Conservation (phyloP, 2,113 vertebrate genomes). For the Pipra filicauda region DNA sequence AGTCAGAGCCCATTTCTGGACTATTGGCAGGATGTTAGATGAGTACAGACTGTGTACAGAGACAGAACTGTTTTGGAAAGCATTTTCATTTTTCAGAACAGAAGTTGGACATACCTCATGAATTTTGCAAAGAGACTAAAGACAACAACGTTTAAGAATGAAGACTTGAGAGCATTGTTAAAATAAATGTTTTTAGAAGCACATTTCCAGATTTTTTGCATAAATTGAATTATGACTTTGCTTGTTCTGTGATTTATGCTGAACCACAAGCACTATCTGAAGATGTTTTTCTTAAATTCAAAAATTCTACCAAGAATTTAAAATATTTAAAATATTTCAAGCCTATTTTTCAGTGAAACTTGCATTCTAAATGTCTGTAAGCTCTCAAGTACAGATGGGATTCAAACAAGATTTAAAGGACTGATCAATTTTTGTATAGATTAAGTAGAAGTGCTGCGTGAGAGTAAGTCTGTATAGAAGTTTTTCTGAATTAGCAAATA, state of each 20-base stretch:
- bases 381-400: not conserved
- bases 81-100: not conserved
- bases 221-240: not conserved
- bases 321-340: not conserved
- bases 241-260: not conserved
- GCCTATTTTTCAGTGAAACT: not conserved
- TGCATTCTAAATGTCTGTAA: not conserved
- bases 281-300: not conserved
- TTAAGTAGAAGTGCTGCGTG: not conserved
- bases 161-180: not conserved
- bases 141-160: not conserved
- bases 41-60: not conserved
- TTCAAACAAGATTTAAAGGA: not conserved
- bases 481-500: not conserved
- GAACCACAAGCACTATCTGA: not conserved
- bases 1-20: constrained; percentile 19
- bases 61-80: not conserved
- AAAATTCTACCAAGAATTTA: not conserved
- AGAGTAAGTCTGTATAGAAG: not conserved
- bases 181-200: not conserved
- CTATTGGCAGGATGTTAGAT: not conserved
- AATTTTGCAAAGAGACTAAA: not conserved
- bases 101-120: not conserved
- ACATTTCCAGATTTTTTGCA: not conserved
- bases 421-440: not conserved